Base-by-base conservation (phyloP, 2,113 vertebrate genomes). In the Varanus salvator region DNA sequence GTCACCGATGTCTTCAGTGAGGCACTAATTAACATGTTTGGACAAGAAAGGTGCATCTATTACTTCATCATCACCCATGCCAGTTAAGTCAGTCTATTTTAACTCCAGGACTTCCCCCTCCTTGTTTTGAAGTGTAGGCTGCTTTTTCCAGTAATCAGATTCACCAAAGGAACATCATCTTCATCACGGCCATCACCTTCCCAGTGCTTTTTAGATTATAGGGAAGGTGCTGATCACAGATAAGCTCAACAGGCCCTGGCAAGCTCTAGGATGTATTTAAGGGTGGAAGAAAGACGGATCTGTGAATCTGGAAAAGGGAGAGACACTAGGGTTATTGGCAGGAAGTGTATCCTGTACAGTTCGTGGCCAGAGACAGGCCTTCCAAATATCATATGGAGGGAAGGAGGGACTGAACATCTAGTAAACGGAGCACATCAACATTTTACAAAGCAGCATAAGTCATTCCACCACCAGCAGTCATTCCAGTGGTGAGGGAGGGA, bases 61-160 rank as follows among this genome's bases (percentile, higher is more conserved):
- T 66, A 23, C 72, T 60, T 81, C 60, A 29, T 85, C 69, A 88
- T 68, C 44, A 29, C 34, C 60, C 19, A 29, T 34, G 50, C 38
- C 17, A 88, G 29, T 85, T 80, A 50, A 78, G 77, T 85, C 83
- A 82, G 48, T 76, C 34, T 78, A 60, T 75, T 83, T n/a, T 54
- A 44, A 34, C 60, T 78, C 38, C 19, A 52, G 82, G 38, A 34
- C 25, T 54, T 85, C 52, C 38, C 38, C 38, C 38, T 57, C 64
- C 6, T 8, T 54, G 6, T 54, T 54, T 23, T 1, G 52, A 48
- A 54, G 0, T 23, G 52, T 74, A 68, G 84, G 25, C 34, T 80
- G 74, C 68, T 34, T 23, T 38, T 38, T 12, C 80, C 60, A 60
- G 60, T 71, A 82, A 77, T 75, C 57, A 11, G 74, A 29, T 6